Evolutionary conservation across 2,113 vertebrate species (phyloP), one percentile per base, ranked within the genome.

Genomic region (Centropristis striata): DNA sequence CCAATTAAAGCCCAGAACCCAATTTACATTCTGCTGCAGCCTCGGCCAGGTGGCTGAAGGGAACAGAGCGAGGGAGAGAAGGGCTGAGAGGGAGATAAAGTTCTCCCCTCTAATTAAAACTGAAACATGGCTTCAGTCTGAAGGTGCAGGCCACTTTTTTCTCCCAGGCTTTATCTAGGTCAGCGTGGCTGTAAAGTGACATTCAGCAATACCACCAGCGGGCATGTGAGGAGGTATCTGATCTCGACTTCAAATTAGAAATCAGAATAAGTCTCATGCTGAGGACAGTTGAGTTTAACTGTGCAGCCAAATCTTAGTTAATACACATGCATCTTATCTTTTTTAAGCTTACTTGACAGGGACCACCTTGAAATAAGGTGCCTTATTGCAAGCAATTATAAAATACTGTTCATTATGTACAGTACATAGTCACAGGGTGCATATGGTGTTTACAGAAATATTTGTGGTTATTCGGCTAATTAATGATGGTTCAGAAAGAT

Each of bases 101-200:
- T 84, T 71, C 84, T 80, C 69, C 53, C 65, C 75, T 88, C 87
- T 90, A 89, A 90, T 92, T 90, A 90, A 90, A 90, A 88, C 74
- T 84, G 71, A 88, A 88, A 79, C 85, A 69, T 53, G 83, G 63
- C 64, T 79, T 85, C 67, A 63, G 75, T 90, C 78, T 71, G 76
- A 78, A 86, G 74, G 89, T 85, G 84, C 70, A 21, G 85, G 58
- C 36, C 64, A 75, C 58, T 72, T 75, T 28, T 78, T 76, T 83
- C 78, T 87, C 86, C 55, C 20, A 80, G 83, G 80, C 79, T 77
- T 86, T 86, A 83, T 90, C 71, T 86, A 54, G 78, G 84, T 90
- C 87, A 88, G 81, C 39, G 18, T 41, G 80, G 54, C 42, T 80
- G 76, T 72, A 84, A 80, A 87, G 80, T 86, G 76, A 79, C 81